Evolutionary conservation across 2,113 vertebrate genomes (phyloP), one percentile per base, ranked within the genome.

Genomic region (Bambusicola thoracicus): DNA sequence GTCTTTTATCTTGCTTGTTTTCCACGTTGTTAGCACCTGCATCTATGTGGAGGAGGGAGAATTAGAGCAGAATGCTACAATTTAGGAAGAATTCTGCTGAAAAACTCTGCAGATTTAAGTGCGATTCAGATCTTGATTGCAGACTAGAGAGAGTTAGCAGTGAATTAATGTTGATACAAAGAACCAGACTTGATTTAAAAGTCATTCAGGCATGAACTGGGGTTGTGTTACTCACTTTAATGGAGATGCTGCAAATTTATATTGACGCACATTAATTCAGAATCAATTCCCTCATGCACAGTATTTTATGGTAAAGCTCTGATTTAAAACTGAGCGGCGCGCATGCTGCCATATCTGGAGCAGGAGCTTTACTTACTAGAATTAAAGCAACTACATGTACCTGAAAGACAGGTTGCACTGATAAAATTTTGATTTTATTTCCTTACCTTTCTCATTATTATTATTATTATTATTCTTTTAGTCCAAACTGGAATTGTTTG

Each of bases 401-500:
- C 30, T 89, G 67, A 73, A 87, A 76, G 19, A 63, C 19, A 72
- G 10, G n/a, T 65, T 82, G 15, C 30, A 24, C 66, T 44, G 32
- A 85, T 53, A 68, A 91, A 92, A 87, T 66, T 94, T 79, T 69
- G 79, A 76, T 87, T 73, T 27, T 11, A 22, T 16, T 49, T 76
- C 14, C 13, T 79, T 87, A 61, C 14, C 8, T 87, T 93, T 82
- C 58, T 58, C 58, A 65, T 24, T 4, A 49, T 6, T 32, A 66
- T 58, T 85, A 18, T 41, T 41, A 41, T 41, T 41, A 41, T 49
- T 49, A 6, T 79, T n/a, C n/a, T 79, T 89, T 87, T 62, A 88
- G 51, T 59, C 17, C 16, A 74, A 85, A 72, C 12, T 46, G 5
- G 49, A 51, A 51, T 51, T 27, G 24, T 53, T 53, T 53, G 29